Conservation (phyloP, 2,888 invertebrate genomes). For the Latrodectus hesperus region DNA sequence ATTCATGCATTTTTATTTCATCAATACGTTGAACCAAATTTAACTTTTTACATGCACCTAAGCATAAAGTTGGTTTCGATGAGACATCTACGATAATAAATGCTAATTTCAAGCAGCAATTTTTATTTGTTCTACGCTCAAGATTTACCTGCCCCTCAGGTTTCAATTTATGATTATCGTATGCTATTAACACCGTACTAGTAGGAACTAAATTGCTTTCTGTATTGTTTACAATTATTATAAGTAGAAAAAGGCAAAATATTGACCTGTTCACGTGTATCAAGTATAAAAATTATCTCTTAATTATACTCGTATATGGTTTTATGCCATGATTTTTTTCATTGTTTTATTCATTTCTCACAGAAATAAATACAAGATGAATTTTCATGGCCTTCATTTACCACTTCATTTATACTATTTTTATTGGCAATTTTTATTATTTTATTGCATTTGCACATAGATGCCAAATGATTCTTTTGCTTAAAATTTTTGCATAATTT, state of each 20-base stretch:
- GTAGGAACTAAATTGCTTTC: neutral
- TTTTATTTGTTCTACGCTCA: neutral
- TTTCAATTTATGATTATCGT: neutral
- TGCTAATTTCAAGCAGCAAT: neutral
- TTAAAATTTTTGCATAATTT: too few species aligned
- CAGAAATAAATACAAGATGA: neutral
- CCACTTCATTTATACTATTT: too few species aligned
- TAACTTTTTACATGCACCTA: neutral
- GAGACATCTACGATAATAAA: neutral
- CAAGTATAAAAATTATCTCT: neutral
- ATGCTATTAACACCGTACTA: neutral
- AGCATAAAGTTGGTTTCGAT: neutral
- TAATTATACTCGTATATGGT: neutral
- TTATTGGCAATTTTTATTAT: too few species aligned
- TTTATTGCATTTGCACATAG: too few species aligned
- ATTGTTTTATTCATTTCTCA: neutral
- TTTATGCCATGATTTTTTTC: neutral
- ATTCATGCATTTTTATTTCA: neutral
- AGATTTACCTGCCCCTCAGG: neutral
- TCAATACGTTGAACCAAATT: neutral
- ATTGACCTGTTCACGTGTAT: neutral
- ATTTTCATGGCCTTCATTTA: too few species aligned
- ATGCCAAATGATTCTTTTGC: too few species aligned
- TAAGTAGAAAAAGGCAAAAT: neutral
- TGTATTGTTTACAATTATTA: neutral